These are phyloP conservation scores for Mungos mungo DNA, from an alignment of 2,113 vertebrate species.

Conservation along the genomic window DNA sequence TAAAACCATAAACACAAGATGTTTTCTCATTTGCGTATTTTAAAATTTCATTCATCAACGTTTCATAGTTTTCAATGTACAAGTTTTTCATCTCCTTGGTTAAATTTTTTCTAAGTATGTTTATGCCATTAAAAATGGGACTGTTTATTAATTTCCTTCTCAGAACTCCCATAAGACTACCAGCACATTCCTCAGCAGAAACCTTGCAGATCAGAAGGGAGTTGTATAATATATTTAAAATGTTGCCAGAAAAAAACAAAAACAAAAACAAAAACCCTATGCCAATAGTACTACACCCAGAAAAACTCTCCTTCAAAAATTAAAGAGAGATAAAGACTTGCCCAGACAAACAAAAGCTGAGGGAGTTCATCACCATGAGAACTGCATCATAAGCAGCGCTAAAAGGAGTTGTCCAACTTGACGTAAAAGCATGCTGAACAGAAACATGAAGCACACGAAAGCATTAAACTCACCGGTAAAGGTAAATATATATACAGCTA, in stretches of 20 bases:
- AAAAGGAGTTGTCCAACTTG: not conserved
- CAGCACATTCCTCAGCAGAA: not conserved
- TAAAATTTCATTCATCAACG: not conserved
- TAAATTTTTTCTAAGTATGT: not conserved
- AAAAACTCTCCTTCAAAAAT: not conserved
- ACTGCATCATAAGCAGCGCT: not conserved
- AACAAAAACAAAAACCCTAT: not conserved
- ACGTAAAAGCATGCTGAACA: not conserved
- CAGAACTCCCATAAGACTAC: not conserved
- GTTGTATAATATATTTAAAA: not conserved
- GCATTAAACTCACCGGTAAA: not conserved
- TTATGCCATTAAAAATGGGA: not conserved
- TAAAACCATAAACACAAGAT: not conserved
- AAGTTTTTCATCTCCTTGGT: not conserved
- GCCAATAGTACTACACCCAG: not conserved
- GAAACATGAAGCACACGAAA: not conserved
- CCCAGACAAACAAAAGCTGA: not conserved
- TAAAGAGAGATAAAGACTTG: not conserved
- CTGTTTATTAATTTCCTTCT: not conserved
- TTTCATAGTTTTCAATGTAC: not conserved
- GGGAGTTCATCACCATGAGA: not conserved
- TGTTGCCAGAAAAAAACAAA: not conserved
- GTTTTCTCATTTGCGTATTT: not conserved
- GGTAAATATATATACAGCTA: not conserved
- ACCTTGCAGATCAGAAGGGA: not conserved